These are phyloP conservation scores for Crypturellus undulatus DNA, from an alignment of 2,113 vertebrate genomes.

Conservation along the genomic window DNA sequence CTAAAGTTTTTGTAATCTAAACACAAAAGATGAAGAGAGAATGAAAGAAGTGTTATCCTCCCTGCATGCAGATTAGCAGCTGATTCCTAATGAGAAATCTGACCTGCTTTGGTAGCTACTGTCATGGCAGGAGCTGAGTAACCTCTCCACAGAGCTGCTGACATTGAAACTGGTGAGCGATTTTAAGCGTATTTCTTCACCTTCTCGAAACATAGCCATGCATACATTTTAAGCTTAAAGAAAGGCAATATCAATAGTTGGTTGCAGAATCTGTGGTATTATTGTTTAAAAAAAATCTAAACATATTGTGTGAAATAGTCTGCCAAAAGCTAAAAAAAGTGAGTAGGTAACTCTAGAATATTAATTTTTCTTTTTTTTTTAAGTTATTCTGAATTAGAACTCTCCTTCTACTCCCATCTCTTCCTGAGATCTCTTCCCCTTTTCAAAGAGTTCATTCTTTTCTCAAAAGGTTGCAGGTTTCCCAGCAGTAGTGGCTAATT, in stretches of 20 bases:
- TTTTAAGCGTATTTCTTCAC: background rate
- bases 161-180: background rate
- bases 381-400: background rate
- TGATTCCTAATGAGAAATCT: background rate
- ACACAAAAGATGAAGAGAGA: background rate
- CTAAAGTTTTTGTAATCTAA: background rate
- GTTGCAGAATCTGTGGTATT: background rate
- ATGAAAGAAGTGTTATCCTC: background rate
- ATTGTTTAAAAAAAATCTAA: background rate
- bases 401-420: too few species aligned
- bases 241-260: background rate
- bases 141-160: background rate
- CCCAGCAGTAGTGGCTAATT: background rate
- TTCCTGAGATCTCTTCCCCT: background rate
- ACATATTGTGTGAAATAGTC: background rate
- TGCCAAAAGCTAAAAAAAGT: rapidly evolving
- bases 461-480: background rate
- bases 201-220: background rate
- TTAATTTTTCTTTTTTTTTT: background rate
- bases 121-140: background rate
- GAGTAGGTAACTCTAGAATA: background rate
- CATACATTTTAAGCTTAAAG: background rate
- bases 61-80: background rate
- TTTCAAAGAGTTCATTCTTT: background rate
- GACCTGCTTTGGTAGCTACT: background rate